phyloP scores from a whole-genome alignment of 2,888 invertebrate species.

The Mimachlamys varia region DNA sequence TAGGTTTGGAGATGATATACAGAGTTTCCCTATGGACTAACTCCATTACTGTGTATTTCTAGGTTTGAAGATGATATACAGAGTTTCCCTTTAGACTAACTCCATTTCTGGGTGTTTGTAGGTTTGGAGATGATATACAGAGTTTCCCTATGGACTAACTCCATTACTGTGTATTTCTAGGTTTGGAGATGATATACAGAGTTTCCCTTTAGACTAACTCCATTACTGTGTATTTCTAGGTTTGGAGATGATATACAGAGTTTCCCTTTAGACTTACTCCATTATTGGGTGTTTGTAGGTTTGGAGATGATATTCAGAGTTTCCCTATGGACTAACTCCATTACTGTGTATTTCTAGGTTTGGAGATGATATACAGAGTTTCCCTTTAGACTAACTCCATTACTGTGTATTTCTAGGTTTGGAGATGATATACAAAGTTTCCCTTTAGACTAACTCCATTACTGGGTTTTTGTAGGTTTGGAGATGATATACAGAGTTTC shows the following conservation, averaged over 20 bases:
- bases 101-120: slow-evolving; percentile 47
- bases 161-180: slow-evolving; percentile 53
- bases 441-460: too few relatives aligned
- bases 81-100: too few relatives aligned
- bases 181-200: slow-evolving; percentile 71
- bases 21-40: too few relatives aligned
- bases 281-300: slow-evolving; percentile 57
- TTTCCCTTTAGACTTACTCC: too few relatives aligned
- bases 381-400: too few relatives aligned
- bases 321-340: too few relatives aligned
- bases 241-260: slow-evolving; percentile 73
- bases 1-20: slow-evolving; percentile 73
- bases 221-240: slow-evolving; percentile 53
- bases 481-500: too few relatives aligned
- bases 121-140: slow-evolving; percentile 73
- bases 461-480: slow-evolving; percentile 61
- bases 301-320: too few relatives aligned
- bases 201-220: too few relatives aligned
- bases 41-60: slow-evolving; percentile 36
- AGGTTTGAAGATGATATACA: slow-evolving; percentile 74
- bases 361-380: too few relatives aligned
- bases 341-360: slow-evolving; percentile 60
- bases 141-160: too few relatives aligned
- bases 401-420: slow-evolving; percentile 61
- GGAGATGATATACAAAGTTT: too few relatives aligned